Conservation (phyloP, 2,113 vertebrate genomes). For the Halichoerus grypus region DNA sequence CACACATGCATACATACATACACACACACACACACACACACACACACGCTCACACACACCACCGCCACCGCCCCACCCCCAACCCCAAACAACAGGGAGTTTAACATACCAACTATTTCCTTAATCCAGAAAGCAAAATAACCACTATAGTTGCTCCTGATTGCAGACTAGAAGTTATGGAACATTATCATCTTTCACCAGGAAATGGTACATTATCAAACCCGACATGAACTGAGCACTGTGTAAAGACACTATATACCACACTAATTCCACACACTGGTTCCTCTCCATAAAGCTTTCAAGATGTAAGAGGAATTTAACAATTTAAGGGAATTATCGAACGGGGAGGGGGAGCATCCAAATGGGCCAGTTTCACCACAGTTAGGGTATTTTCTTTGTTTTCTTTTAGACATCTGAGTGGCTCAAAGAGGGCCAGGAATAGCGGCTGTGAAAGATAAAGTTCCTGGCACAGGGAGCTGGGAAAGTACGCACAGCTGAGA, state of each 20-base stretch:
- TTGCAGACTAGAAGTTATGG: not conserved
- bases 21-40: not conserved
- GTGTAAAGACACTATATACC: not conserved
- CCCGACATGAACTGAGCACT: not conserved
- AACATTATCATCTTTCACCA: not conserved
- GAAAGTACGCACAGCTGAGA: constrained; percentile 44
- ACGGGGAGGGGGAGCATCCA: not conserved
- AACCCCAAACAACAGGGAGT: not conserved
- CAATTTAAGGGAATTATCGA: constrained; percentile 14
- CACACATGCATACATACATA: fast-evolving
- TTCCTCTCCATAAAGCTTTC: not conserved
- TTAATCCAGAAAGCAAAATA: constrained; percentile 48
- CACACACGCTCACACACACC: not conserved
- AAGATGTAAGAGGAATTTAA: constrained; percentile 11
- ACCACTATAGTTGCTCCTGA: not conserved
- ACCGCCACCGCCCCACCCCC: not conserved
- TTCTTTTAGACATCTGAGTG: not conserved
- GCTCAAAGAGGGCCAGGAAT: constrained; percentile 14
- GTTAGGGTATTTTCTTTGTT: not conserved
- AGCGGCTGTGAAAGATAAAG: constrained; percentile 7
- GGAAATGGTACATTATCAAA: not conserved
- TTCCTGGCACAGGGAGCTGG: not conserved
- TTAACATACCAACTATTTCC: constrained; percentile 3
- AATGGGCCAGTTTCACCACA: not conserved
- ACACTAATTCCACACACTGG: not conserved